These are phyloP conservation scores for Austrolebias charrua DNA, from an alignment of 2,797 vertebrate genomes.

Conservation along the genomic window DNA sequence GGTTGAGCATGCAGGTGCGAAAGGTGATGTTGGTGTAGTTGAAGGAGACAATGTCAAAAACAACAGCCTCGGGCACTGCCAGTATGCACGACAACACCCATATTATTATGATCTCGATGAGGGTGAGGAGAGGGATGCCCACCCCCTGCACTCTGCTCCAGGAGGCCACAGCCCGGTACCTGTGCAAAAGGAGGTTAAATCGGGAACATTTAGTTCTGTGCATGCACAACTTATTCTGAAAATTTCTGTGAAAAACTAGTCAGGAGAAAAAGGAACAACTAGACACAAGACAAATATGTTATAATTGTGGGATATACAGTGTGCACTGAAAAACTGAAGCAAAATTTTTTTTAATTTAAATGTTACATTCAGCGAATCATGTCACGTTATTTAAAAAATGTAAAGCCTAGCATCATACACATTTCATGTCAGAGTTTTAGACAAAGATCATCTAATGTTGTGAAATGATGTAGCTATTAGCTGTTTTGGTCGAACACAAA, in stretches of 20 bases:
- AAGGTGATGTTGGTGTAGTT: conserved; percentile 75
- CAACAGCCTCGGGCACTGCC: conserved; percentile 93
- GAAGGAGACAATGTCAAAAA: conserved; percentile 84
- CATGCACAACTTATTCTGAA: background rate
- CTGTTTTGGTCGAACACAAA: too few relatives aligned
- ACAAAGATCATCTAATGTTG: too few relatives aligned
- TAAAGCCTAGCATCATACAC: background rate
- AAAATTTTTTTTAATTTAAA: background rate
- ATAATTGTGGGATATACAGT: background rate
- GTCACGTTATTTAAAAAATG: background rate
- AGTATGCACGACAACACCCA: conserved; percentile 92
- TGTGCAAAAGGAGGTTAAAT: conserved; percentile 48
- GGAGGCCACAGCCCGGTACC: conserved; percentile 95
- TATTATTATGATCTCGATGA: conserved; percentile 90
- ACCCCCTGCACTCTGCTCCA: conserved; percentile 98
- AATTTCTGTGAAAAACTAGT: background rate
- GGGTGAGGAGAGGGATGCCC: conserved; percentile 90
- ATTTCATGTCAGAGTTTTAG: too few relatives aligned
- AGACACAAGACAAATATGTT: background rate
- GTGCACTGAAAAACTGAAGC: background rate
- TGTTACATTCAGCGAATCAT: background rate
- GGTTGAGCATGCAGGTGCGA: conserved; percentile 87
- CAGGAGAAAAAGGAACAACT: background rate
- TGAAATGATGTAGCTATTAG: too few relatives aligned
- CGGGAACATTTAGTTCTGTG: background rate